Percentiles rank a stretch among this genome's conserved stretches.
Evolutionary conservation across 1,140 invertebrate genomes (phyloP).

Genomic region (Meteorus sp.): DNA sequence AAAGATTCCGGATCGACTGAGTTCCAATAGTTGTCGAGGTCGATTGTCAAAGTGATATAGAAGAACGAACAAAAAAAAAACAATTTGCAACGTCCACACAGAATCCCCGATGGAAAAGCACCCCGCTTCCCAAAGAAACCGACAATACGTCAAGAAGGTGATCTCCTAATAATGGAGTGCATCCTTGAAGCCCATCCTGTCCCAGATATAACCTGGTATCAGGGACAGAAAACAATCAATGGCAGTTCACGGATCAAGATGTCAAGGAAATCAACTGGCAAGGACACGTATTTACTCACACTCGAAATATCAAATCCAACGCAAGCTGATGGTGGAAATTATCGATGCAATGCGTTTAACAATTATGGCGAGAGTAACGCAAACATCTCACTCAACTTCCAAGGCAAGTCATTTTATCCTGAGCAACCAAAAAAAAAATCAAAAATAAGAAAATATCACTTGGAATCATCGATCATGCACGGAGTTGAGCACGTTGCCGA

Average conservation of each 20-base stretch:
- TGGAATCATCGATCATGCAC: too few species aligned
- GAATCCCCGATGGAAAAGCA: constrained; percentile 92
- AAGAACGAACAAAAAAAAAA: constrained; percentile 12
- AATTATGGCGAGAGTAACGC: constrained; percentile 98
- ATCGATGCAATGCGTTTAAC: constrained; percentile 98
- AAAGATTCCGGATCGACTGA: constrained; percentile 16
- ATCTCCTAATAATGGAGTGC: constrained; percentile 94
- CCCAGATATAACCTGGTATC: constrained; percentile 95
- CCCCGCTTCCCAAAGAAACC: constrained; percentile 97
- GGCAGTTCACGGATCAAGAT: constrained; percentile 84
- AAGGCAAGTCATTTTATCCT: constrained; percentile 72
- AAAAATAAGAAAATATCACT: background rate
- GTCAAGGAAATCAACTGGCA: constrained; percentile 79
- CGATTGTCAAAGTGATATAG: constrained; percentile 14
- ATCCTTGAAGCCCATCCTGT: constrained; percentile 91
- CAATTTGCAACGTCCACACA: too few species aligned
- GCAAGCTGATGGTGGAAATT: constrained; percentile 94
- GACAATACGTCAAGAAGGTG: constrained; percentile 92
- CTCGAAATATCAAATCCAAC: constrained; percentile 93
- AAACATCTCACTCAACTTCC: constrained; percentile 99
- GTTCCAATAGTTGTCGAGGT: too few species aligned
- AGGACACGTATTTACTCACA: constrained; percentile 87
- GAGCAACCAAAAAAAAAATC: constrained; percentile 15
- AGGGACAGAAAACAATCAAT: constrained; percentile 79
- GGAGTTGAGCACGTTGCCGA: background rate